phyloP scores from a whole-genome alignment of 1,140 invertebrate species.

The Cyrtorhinus lividipennis region DNA sequence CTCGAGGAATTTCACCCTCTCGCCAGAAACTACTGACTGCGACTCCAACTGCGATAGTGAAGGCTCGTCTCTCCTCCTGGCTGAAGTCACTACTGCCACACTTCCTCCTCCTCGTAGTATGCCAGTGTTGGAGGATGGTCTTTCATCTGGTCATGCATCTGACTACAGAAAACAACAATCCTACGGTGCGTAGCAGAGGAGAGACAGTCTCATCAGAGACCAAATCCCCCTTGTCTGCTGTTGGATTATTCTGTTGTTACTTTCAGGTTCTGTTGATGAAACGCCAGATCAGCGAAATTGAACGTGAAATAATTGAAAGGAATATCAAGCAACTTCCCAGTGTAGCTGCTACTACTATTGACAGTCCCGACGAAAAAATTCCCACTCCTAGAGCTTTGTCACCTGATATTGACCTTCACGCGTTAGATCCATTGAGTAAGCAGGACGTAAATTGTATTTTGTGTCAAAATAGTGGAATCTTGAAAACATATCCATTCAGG shows the following conservation, averaged over 20 bases:
- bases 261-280: conserved; percentile 48
- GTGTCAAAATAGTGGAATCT: no score
- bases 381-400: conserved; percentile 13
- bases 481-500: no score
- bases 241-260: no score
- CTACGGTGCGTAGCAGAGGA: conserved; percentile 27
- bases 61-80: conserved; percentile 24
- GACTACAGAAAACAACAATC: conserved; percentile 81
- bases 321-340: conserved; percentile 18
- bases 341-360: conserved; percentile 9
- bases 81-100: conserved; percentile 23
- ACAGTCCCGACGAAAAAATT: conserved; percentile 16
- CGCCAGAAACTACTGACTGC: conserved; percentile 89
- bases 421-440: conserved; percentile 27
- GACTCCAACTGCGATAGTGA: conserved; percentile 59
- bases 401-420: conserved; percentile 25
- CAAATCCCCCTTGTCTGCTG: no score
- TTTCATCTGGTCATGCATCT: conserved; percentile 79
- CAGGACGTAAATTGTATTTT: no score
- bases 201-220: no score
- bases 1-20: conserved; percentile 65
- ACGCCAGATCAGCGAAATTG: conserved; percentile 55
- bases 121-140: conserved; percentile 89
- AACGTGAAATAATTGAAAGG: conserved; percentile 51
- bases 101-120: conserved; percentile 39